Evolutionary conservation across 2,888 invertebrate genomes (phyloP).

Genomic region (Platycheirus rosarum): DNA sequence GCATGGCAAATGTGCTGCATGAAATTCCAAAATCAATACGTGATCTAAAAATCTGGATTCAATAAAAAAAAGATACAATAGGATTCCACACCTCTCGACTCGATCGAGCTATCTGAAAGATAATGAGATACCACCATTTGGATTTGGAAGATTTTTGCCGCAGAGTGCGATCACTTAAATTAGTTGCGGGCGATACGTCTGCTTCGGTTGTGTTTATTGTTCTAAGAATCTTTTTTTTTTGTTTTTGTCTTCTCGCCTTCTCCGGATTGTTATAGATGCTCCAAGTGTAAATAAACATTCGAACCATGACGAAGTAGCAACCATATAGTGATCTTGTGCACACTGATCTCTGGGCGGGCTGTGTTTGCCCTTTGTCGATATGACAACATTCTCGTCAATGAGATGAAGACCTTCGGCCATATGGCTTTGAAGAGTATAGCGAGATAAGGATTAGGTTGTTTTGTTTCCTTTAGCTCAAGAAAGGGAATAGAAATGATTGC

Average conservation of each 20-base stretch:
- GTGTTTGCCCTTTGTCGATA: conserved; percentile 51
- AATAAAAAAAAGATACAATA: conserved; percentile 38
- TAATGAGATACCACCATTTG: conserved; percentile 36
- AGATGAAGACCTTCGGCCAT: conserved; percentile 41
- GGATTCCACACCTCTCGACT: conserved; percentile 27
- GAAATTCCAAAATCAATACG: conserved; percentile 56
- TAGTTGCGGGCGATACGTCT: conserved; percentile 67
- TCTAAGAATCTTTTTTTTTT: conserved; percentile 46
- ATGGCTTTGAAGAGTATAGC: conserved; percentile 36
- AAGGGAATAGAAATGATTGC: too few species aligned
- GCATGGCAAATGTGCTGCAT: conserved; percentile 56
- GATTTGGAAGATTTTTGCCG: conserved; percentile 26
- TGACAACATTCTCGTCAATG: conserved; percentile 28
- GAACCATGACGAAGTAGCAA: conserved; percentile 23
- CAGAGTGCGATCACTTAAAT: conserved; percentile 65
- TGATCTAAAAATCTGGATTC: conserved; percentile 38
- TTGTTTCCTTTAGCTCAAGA: background rate
- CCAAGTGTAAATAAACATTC: conserved; percentile 71
- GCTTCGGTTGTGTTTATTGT: conserved; percentile 68
- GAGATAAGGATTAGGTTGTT: background rate
- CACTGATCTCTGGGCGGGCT: conserved; percentile 30
- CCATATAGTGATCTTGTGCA: conserved; percentile 20
- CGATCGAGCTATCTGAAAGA: conserved; percentile 40
- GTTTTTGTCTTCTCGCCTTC: conserved; percentile 57
- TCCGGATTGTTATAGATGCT: conserved; percentile 69